Conservation (phyloP, 2,113 vertebrate genomes). For the Pagrus major region DNA sequence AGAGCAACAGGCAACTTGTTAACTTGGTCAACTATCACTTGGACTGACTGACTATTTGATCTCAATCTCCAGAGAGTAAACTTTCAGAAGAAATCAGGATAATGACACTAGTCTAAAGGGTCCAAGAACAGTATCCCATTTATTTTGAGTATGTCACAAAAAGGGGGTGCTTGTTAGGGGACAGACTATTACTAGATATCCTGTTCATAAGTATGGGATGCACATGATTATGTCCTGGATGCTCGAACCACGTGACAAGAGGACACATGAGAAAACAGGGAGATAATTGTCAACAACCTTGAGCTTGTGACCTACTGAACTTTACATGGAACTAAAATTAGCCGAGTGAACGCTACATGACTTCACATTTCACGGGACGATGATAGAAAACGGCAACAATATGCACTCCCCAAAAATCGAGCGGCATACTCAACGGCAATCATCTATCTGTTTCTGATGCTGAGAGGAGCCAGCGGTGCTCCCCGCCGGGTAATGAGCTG, state of each 20-base stretch:
- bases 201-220: slow-evolving; percentile 27
- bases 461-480: slow-evolving; percentile 11
- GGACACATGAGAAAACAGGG: slow-evolving; percentile 16
- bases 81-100: background rate
- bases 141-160: slow-evolving; percentile 15
- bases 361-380: background rate
- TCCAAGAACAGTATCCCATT: slow-evolving; percentile 24
- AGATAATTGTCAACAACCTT: slow-evolving; percentile 27
- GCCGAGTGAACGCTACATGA: slow-evolving; percentile 6
- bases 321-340: slow-evolving; percentile 34
- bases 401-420: background rate
- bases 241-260: slow-evolving; percentile 16
- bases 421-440: slow-evolving; percentile 6
- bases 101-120: background rate
- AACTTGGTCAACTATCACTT: background rate
- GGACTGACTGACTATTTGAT: background rate
- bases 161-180: slow-evolving; percentile 7
- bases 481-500: slow-evolving; percentile 58
- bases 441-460: slow-evolving; percentile 27
- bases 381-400: background rate
- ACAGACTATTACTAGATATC: slow-evolving; percentile 36
- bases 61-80: background rate
- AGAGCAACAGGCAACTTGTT: background rate
- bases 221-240: background rate
- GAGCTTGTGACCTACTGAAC: slow-evolving; percentile 51